Evolutionary conservation across 2,888 invertebrate species (phyloP).

Genomic region (Onchidella celtica): DNA sequence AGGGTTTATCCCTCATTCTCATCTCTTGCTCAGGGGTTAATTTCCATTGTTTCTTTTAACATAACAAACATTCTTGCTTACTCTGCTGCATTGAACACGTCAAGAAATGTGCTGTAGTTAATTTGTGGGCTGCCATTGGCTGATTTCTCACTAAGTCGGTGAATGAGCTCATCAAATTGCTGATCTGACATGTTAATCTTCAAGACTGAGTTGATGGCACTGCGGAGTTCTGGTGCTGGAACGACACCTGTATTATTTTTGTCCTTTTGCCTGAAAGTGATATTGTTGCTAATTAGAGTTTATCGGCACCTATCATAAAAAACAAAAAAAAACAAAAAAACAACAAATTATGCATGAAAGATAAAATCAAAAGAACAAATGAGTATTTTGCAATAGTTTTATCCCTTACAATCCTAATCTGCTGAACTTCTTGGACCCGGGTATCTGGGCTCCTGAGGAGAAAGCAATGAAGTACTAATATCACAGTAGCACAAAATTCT

Average conservation of each 20-base stretch:
- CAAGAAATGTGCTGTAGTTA: constrained; percentile 31
- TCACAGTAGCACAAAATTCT: too few relatives aligned
- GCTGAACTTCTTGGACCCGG: too few relatives aligned
- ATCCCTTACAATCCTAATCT: too few relatives aligned
- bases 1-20: too few relatives aligned
- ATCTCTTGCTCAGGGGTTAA: too few relatives aligned
- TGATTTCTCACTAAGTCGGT: constrained; percentile 26
- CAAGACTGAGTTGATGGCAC: constrained; percentile 38
- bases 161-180: constrained; percentile 40
- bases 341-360: background rate
- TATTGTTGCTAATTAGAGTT: background rate
- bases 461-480: too few relatives aligned
- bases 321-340: background rate
- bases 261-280: constrained; percentile 34
- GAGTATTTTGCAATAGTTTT: too few relatives aligned
- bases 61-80: too few relatives aligned
- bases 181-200: constrained; percentile 37
- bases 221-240: constrained; percentile 36
- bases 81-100: constrained; percentile 37
- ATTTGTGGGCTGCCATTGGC: constrained; percentile 18
- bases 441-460: too few relatives aligned
- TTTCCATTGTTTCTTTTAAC: too few relatives aligned
- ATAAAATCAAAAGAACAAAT: too few relatives aligned
- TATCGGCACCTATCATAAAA: background rate
- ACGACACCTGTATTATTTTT: constrained; percentile 36